These are phyloP conservation scores for Pseudonaja textilis DNA, from an alignment of 2,113 vertebrate genomes.

Conservation along the genomic window DNA sequence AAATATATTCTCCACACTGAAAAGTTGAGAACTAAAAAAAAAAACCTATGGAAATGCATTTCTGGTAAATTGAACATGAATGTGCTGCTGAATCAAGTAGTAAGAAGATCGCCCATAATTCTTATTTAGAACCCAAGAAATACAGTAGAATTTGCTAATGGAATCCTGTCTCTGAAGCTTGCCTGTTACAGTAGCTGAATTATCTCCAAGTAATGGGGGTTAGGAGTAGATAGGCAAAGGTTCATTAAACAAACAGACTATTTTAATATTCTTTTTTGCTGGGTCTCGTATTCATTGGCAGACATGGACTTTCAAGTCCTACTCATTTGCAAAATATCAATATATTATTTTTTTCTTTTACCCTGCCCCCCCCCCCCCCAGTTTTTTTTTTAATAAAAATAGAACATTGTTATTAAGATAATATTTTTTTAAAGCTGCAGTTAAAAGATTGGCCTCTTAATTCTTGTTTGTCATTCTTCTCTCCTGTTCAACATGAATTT, in stretches of 20 bases:
- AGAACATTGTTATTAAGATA: neutral
- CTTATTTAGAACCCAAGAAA: neutral
- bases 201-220: neutral
- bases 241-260: neutral
- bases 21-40: neutral
- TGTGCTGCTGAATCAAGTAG: neutral
- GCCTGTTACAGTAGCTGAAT: neutral
- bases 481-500: neutral
- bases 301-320: neutral
- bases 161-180: neutral
- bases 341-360: neutral
- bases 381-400: neutral
- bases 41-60: neutral
- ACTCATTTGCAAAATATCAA: neutral
- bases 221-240: neutral
- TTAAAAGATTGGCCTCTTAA: neutral
- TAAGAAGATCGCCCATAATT: neutral
- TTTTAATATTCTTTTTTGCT: neutral
- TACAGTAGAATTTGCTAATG: neutral
- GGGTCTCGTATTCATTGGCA: neutral
- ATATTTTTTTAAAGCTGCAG: neutral
- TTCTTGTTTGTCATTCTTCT: neutral
- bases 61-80: neutral
- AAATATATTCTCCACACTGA: neutral
- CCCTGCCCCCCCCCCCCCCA: fast-evolving